Conservation (phyloP, 2,888 invertebrate species). For the Hipparchia semele region DNA sequence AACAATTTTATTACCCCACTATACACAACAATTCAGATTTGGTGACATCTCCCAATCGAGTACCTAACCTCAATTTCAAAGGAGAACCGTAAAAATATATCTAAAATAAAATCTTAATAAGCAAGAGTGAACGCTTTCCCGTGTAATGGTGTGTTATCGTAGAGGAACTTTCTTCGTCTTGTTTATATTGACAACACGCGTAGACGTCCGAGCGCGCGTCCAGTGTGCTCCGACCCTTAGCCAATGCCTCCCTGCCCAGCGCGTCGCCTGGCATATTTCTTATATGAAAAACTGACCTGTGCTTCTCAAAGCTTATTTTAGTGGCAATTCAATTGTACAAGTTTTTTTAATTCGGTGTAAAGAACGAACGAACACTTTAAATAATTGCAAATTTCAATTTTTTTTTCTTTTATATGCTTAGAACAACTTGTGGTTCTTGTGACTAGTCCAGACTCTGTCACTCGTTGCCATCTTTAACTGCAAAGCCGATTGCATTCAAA, state of each 20-base stretch:
- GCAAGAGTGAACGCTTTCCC: slow-evolving; percentile 32
- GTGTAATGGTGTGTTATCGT: slow-evolving; percentile 39
- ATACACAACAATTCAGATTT: slow-evolving; percentile 10
- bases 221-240: slow-evolving; percentile 43
- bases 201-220: slow-evolving; percentile 49
- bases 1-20: slow-evolving; percentile 5
- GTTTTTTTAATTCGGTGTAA: no score
- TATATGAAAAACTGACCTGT: slow-evolving; percentile 48
- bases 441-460: no score
- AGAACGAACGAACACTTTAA: no score
- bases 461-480: no score
- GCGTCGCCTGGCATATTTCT: slow-evolving; percentile 58
- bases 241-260: slow-evolving; percentile 34
- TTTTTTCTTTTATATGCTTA: no score
- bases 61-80: slow-evolving; percentile 8
- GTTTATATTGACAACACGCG: slow-evolving; percentile 67
- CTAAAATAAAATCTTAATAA: slow-evolving; percentile 34
- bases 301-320: slow-evolving; percentile 41
- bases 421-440: no score
- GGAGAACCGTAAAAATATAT: slow-evolving; percentile 31
- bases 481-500: no score
- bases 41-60: background rate
- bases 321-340: no score
- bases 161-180: slow-evolving; percentile 45
- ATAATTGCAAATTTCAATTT: no score